Evolutionary conservation across 2,113 vertebrate genomes (phyloP).

Genomic region (Micronycteris hirsuta): DNA sequence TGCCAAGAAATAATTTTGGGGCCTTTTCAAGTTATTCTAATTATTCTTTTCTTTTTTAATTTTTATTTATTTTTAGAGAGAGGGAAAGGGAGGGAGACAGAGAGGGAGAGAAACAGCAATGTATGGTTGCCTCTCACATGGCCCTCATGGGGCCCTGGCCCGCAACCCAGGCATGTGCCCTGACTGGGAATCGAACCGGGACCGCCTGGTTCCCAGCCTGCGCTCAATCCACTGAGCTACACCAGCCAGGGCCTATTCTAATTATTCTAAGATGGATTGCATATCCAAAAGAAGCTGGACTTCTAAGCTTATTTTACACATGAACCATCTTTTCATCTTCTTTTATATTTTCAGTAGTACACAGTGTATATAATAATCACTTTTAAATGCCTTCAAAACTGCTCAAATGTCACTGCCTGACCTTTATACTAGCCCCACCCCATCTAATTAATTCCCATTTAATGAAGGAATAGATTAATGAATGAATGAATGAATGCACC

Average conservation of each 20-base stretch:
- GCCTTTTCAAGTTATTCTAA: too few species aligned
- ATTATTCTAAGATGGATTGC: neutral
- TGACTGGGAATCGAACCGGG: too few species aligned
- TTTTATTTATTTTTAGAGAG: too few species aligned
- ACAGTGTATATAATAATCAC: neutral
- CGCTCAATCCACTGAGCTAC: too few species aligned
- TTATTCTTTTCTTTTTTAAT: too few species aligned
- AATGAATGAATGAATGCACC: neutral
- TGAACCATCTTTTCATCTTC: neutral
- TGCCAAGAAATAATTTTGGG: neutral
- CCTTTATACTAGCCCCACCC: neutral
- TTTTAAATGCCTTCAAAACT: neutral
- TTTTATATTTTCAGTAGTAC: neutral
- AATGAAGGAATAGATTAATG: neutral
- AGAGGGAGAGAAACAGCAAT: too few species aligned
- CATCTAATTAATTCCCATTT: neutral
- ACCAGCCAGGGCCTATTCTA: too few species aligned
- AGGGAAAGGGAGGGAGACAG: too few species aligned
- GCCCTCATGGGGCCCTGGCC: too few species aligned
- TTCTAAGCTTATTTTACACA: neutral
- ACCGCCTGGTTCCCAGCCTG: too few species aligned
- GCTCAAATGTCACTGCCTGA: neutral
- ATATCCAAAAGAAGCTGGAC: neutral
- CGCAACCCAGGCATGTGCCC: too few species aligned
- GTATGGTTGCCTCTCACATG: too few species aligned